Evolutionary conservation across 1,140 invertebrate genomes (phyloP).

Genomic region (Stenopsyche tienmushanensis): DNA sequence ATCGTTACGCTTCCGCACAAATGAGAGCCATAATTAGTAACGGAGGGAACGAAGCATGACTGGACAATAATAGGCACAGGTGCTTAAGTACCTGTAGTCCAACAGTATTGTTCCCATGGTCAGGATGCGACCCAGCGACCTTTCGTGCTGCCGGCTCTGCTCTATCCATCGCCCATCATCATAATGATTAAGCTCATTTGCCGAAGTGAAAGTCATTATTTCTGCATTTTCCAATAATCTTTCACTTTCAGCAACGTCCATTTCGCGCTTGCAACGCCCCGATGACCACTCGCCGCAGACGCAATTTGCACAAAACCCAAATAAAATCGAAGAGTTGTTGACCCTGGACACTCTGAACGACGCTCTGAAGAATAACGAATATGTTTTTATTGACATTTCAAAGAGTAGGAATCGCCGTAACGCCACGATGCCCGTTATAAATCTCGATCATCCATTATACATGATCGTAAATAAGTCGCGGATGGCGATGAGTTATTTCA

Average conservation of each 20-base stretch:
- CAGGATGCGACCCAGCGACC: conserved; percentile 7
- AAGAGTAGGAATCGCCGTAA: no score
- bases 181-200: not conserved
- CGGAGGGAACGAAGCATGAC: conserved; percentile 11
- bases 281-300: not conserved
- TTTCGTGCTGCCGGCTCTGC: not conserved
- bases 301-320: no score
- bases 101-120: not conserved
- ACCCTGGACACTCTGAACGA: not conserved
- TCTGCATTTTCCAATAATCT: not conserved
- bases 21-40: conserved; percentile 3
- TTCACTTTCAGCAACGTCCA: not conserved
- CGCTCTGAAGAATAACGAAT: no score
- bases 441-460: no score
- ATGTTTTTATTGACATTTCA: no score
- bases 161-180: no score
- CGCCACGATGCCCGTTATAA: no score
- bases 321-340: no score
- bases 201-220: not conserved
- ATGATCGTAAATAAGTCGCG: no score
- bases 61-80: not conserved
- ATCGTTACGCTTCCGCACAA: not conserved
- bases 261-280: not conserved
- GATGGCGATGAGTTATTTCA: no score
- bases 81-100: conserved; percentile 10